phyloP scores from a whole-genome alignment of 2,113 vertebrate genomes.

The Myotis davidii region DNA sequence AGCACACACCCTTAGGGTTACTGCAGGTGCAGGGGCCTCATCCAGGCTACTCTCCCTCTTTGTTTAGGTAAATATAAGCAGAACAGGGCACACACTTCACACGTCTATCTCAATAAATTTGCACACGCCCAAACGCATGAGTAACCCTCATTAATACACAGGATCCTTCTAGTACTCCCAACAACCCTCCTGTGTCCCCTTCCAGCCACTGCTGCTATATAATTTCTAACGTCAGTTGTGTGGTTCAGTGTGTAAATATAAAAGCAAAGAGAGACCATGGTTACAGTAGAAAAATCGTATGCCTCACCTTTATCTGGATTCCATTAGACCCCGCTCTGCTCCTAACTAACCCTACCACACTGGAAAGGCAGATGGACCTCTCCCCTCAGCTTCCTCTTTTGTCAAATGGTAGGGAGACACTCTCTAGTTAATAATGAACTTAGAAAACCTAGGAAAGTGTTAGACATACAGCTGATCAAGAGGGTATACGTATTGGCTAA shows the following conservation, averaged over 20 bases:
- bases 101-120: rapidly evolving
- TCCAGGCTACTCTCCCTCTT: neutral
- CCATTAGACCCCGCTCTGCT: neutral
- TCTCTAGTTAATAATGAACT: neutral
- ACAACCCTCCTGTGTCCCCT: rapidly evolving
- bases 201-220: neutral
- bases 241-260: neutral
- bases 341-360: neutral
- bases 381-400: neutral
- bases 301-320: neutral
- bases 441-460: neutral
- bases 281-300: neutral
- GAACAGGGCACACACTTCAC: neutral
- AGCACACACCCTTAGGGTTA: neutral
- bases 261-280: neutral
- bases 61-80: neutral
- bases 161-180: neutral
- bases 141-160: neutral
- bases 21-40: neutral
- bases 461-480: neutral
- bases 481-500: neutral
- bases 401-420: neutral
- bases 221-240: neutral
- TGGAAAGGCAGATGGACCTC: neutral
- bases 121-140: neutral